Evolutionary conservation across 2,113 vertebrate genomes (phyloP), one percentile per base, ranked within the genome.

Genomic region (Cynopterus brachyotis): DNA sequence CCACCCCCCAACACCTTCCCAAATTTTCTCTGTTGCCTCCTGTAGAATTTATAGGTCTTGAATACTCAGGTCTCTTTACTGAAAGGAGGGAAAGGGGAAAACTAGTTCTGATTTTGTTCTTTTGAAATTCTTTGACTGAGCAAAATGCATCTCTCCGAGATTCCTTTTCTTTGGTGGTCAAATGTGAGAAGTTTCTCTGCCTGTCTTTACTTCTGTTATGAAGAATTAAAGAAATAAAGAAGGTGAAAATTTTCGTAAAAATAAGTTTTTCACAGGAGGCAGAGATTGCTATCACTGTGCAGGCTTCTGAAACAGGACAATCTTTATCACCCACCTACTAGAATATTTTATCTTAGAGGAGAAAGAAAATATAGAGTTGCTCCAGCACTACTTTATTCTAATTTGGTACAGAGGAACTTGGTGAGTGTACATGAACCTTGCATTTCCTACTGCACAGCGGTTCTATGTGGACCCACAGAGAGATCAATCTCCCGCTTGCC

Each of bases 71-170:
- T 67, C 26, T 57, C 2, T 55, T 55, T 57, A 28, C 2, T 24
- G 32, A 50, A 89, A 45, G 59, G 69, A 69, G 26, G 35, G 9
- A 59, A 59, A 50, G 9, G 2, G 1, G 78, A 87, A 6, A 5
- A 1, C 4, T 17, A 17, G 75, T 82, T 35, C 28, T 66, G 45
- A 86, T 53, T 24, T 84, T 62, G 19, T 20, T 47, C 19, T 45
- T 89, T 91, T 75, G n/a, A 79, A 64, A 82, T 16, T 45, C 79
- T 81, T 72, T 93, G n/a, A 87, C 57, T 37, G 73, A 83, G 30
- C 20, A 59, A 83, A 82, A 35, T 47, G 1, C 13, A 16, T 55
- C 7, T 95, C 17, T 67, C 45, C 19, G 15, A 75, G 37, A 50
- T 24, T 72, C 60, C 9, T 3, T 93, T 66, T 91, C 35, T 37